Evolutionary conservation across 1,140 invertebrate species (phyloP).

Genomic region (Lucilia sericata): DNA sequence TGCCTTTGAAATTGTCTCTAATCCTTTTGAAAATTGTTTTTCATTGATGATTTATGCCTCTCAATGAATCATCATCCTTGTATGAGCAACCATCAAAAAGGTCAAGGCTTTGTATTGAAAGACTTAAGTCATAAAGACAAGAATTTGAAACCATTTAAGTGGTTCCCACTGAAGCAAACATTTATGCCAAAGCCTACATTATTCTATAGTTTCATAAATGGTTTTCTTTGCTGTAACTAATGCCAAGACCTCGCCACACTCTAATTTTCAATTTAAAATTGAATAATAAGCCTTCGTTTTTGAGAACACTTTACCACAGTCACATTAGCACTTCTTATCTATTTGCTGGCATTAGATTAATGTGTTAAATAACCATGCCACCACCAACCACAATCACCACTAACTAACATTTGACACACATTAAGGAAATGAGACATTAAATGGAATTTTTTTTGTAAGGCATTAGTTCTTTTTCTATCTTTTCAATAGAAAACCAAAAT

Average conservation of each 20-base stretch:
- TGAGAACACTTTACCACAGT: neutral
- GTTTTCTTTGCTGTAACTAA: too few relatives aligned
- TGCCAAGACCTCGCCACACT: neutral
- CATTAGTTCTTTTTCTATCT: neutral
- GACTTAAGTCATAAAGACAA: too few relatives aligned
- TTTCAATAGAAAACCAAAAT: neutral
- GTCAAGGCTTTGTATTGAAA: too few relatives aligned
- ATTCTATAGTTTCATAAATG: too few relatives aligned
- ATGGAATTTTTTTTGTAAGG: neutral
- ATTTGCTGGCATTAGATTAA: neutral
- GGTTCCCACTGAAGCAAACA: too few relatives aligned
- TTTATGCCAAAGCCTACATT: too few relatives aligned
- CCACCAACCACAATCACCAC: neutral
- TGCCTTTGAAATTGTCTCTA: too few relatives aligned
- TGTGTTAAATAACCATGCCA: neutral
- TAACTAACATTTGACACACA: neutral
- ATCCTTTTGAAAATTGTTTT: too few relatives aligned
- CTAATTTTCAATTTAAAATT: neutral
- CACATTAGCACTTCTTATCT: slow-evolving; percentile 1
- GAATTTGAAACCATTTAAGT: too few relatives aligned
- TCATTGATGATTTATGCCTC: too few relatives aligned
- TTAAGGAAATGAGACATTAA: slow-evolving; percentile 7
- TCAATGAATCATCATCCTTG: too few relatives aligned
- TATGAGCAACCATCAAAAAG: too few relatives aligned
- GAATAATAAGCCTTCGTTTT: slow-evolving; percentile 1